Evolutionary conservation across 2,888 invertebrate species (phyloP).

Genomic region (Drosophila paranaensis): DNA sequence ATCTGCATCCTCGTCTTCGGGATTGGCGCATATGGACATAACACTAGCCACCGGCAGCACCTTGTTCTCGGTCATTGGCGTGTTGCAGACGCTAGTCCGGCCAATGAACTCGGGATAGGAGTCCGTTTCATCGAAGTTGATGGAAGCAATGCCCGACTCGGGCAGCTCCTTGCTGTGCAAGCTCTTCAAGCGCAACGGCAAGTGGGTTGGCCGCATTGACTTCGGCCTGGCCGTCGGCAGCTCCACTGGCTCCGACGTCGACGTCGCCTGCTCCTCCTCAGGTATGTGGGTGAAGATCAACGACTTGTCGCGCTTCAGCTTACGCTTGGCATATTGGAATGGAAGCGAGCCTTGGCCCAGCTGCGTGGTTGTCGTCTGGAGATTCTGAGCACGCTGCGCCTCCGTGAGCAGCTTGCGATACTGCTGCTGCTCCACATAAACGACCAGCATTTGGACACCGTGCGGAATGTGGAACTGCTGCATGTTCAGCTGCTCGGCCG

Average conservation of each 20-base stretch:
- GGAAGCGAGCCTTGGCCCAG: conserved; percentile 74
- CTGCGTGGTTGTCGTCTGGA: conserved; percentile 78
- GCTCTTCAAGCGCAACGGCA: conserved; percentile 87
- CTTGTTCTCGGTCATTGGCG: conserved; percentile 92
- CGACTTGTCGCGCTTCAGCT: conserved; percentile 92
- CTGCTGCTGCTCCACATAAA: conserved; percentile 89
- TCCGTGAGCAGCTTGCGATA: conserved; percentile 86
- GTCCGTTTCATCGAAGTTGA: conserved; percentile 86
- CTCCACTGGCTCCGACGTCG: conserved; percentile 17
- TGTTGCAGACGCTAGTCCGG: conserved; percentile 91
- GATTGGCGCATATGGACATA: conserved; percentile 90
- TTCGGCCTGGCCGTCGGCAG: conserved; percentile 65
- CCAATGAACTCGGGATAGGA: conserved; percentile 87
- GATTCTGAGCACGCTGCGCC: conserved; percentile 84
- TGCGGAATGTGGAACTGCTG: conserved; percentile 90
- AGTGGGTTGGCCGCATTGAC: conserved; percentile 86
- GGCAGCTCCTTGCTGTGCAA: conserved; percentile 83
- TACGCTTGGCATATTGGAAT: conserved; percentile 83
- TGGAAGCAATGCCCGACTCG: conserved; percentile 84
- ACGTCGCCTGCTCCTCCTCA: conserved; percentile 86
- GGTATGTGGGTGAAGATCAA: conserved; percentile 93
- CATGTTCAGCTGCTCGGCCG: conserved; percentile 88
- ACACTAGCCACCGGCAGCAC: conserved; percentile 90
- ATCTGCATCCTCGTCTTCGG: conserved; percentile 84
- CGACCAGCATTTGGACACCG: conserved; percentile 92